Base-by-base conservation (phyloP, 53 echinoderm and acorn worm species). In the Crossaster papposus region DNA sequence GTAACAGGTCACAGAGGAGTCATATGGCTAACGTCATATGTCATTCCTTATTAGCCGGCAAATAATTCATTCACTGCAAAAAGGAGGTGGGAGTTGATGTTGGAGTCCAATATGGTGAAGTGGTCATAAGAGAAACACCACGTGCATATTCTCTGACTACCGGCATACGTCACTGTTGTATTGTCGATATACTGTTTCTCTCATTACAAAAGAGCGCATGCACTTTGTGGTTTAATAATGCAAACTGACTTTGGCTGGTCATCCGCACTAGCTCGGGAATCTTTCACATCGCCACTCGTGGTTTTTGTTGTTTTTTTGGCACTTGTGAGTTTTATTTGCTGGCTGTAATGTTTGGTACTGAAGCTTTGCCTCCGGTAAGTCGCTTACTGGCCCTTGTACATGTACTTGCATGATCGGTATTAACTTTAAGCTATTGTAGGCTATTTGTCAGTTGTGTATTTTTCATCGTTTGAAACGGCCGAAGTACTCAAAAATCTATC, bases 41-140 rank as follows among this genome's bases (percentile, higher is more conserved):
- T 81, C 81, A 81, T 62, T 55, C 20, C 30, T 63, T 58, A 81
- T 81, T 81, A 63, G 33, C 63, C 68, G 74, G 8, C 11, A 32
- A 68, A 68, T 28, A 68, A 68, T 23, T 31, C 54, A 32, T 15
- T 30, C 15, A 81, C 11, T 18, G 22, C 6, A 31, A 81, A 58
- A 58, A 81, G 51, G 81, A 20, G 23, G 81, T 30, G 20, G 14
- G 62, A 22, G 0, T 2, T 81, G 32, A 81, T 80, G 80, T 20
- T 68, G 68, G 10, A 68, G 2, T 10, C 68, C 3, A 14, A 68
- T 11, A 68, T 24, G 68, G 58, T 58, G 58, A 20, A 26, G 68
- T 26, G 68, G n/a, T 68, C 68, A 26, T 10, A 68, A 28, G n/a
- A 68, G 68, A 14, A 58, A 58, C 58, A 44, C 5, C 0, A 9